These are phyloP conservation scores for Okamejei kenojei DNA, from an alignment of 2,797 vertebrate species.

Conservation along the genomic window DNA sequence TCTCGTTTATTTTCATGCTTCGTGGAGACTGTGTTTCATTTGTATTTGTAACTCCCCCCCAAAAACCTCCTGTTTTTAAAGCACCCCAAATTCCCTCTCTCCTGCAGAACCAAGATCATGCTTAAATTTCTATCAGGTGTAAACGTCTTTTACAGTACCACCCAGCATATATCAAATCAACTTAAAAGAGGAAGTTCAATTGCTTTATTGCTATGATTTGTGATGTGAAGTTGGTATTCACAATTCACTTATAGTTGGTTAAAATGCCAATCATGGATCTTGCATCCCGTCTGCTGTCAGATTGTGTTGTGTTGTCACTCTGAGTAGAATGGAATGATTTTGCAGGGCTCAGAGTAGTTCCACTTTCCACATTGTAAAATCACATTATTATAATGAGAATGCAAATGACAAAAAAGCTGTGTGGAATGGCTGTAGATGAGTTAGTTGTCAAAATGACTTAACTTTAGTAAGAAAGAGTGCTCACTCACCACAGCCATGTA, in stretches of 20 bases:
- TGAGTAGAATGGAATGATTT: slow-evolving; percentile 51
- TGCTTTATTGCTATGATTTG: slow-evolving; percentile 56
- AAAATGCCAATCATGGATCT: slow-evolving; percentile 67
- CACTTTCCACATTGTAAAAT: slow-evolving; percentile 63
- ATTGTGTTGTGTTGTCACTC: slow-evolving; percentile 57
- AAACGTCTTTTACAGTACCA: slow-evolving; percentile 52
- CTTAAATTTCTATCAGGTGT: slow-evolving; percentile 45
- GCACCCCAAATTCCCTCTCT: neutral
- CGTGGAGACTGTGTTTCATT: neutral
- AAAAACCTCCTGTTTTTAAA: neutral
- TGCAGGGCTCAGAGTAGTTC: slow-evolving; percentile 52
- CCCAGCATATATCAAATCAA: slow-evolving; percentile 53
- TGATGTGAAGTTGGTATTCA: slow-evolving; percentile 68
- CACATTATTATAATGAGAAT: slow-evolving; percentile 80
- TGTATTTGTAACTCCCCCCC: neutral
- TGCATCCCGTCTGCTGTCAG: slow-evolving; percentile 53
- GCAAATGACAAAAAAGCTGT: slow-evolving; percentile 73
- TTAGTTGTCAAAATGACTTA: slow-evolving; percentile 71
- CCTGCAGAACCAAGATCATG: slow-evolving; percentile 29
- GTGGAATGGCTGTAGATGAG: slow-evolving; percentile 70
- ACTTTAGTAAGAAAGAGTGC: slow-evolving; percentile 49
- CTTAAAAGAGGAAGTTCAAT: slow-evolving; percentile 56
- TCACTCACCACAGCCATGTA: slow-evolving; percentile 47
- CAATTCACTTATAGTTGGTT: slow-evolving; percentile 65
- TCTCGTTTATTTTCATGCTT: neutral